Conservation (phyloP, 2,797 vertebrate genomes). For the Bradypus variegatus region DNA sequence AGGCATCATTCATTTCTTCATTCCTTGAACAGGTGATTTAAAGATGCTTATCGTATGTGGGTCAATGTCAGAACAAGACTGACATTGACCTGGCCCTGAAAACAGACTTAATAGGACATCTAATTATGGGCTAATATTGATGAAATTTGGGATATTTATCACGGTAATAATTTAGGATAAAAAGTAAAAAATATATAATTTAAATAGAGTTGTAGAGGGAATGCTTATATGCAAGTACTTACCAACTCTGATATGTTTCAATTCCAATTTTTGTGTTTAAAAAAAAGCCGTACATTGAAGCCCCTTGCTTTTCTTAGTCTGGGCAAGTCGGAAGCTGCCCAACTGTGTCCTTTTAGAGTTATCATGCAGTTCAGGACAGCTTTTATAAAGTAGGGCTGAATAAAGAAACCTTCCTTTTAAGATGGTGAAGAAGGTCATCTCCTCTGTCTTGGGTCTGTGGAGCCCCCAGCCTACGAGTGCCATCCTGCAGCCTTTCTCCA, state of each 20-base stretch:
- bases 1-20: neutral
- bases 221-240: neutral
- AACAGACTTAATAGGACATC: neutral
- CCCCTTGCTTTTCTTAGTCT: neutral
- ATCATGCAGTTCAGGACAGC: neutral
- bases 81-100: neutral
- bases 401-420: neutral
- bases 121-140: neutral
- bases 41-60: neutral
- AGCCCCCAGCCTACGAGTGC: neutral
- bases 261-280: neutral
- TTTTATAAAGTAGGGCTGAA: neutral
- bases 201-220: neutral
- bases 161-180: neutral
- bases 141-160: neutral
- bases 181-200: neutral
- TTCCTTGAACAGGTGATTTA: neutral
- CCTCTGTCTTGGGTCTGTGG: neutral
- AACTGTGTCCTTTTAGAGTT: neutral
- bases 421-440: neutral
- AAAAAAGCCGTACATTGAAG: neutral
- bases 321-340: neutral
- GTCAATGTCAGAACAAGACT: neutral
- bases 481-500: neutral
- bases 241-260: neutral